These are phyloP conservation scores for Cariama cristata DNA, from an alignment of 2,113 vertebrate genomes.

Conservation along the genomic window DNA sequence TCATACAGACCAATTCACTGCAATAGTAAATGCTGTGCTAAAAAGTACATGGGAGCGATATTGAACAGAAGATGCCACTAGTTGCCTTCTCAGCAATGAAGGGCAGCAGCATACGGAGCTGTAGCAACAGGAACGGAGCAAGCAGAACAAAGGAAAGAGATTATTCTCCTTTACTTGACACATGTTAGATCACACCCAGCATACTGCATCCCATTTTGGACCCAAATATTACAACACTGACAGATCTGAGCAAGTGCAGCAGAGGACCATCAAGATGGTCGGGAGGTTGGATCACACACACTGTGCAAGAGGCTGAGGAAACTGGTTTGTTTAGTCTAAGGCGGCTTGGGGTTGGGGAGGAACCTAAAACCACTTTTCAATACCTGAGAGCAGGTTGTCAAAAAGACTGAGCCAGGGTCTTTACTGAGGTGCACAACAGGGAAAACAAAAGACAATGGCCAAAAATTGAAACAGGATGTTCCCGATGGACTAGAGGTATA, in stretches of 20 bases:
- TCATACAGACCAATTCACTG: background rate
- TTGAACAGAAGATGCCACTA: background rate
- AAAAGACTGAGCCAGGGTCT: background rate
- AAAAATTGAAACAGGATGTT: background rate
- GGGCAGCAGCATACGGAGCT: background rate
- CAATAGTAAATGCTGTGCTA: background rate
- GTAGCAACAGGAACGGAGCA: background rate
- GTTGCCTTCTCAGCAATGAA: background rate
- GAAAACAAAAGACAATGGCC: background rate
- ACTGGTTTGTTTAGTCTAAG: background rate
- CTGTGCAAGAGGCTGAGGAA: background rate
- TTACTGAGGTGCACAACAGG: background rate
- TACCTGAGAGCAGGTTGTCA: background rate
- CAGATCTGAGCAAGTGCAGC: background rate
- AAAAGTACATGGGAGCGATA: background rate
- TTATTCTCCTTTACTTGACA: background rate
- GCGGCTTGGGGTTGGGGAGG: background rate
- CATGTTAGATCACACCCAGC: background rate
- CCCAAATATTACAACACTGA: background rate
- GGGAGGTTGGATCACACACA: background rate
- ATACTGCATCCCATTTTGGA: background rate
- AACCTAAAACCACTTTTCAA: background rate
- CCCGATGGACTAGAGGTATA: background rate
- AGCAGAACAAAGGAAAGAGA: background rate
- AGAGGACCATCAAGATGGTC: background rate